Conservation (phyloP, 2,113 vertebrate genomes). For the Regulus satrapa region DNA sequence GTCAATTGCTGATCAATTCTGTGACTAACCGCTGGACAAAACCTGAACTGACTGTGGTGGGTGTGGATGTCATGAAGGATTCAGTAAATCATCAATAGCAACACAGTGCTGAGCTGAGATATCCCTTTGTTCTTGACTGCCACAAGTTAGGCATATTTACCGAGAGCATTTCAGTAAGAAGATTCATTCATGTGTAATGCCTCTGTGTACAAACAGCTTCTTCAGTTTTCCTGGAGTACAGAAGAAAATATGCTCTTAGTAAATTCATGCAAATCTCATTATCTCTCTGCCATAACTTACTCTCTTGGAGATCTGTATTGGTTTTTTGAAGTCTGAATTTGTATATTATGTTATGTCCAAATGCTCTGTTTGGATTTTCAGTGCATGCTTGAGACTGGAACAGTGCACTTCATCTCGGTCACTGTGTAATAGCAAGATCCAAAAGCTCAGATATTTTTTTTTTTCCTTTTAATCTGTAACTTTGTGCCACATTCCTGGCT, state of each 20-base stretch:
- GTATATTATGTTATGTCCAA: not conserved
- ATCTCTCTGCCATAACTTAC: not conserved
- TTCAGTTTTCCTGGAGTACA: not conserved
- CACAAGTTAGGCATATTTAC: slow-evolving; percentile 1
- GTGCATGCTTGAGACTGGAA: accelerated
- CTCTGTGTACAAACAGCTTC: not conserved
- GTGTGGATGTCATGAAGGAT: not conserved
- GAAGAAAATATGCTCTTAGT: not conserved
- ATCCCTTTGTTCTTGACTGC: slow-evolving; percentile 11
- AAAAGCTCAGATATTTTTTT: not conserved
- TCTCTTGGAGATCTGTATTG: not conserved
- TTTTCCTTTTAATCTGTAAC: not conserved
- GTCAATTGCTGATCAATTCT: slow-evolving; percentile 8
- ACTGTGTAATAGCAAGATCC: not conserved
- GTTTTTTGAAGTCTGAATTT: not conserved
- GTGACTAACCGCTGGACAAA: not conserved
- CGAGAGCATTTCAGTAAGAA: not conserved
- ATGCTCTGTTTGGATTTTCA: not conserved
- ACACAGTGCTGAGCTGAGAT: not conserved
- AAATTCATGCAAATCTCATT: not conserved
- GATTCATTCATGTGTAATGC: not conserved
- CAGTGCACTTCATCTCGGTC: not conserved
- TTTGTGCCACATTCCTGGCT: not conserved
- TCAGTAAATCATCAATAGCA: slow-evolving; percentile 20
- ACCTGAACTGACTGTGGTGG: not conserved